Percentiles rank a stretch among this genome's conserved stretches.
These are phyloP conservation scores for Aplysina aerophoba DNA, from an alignment of 37 sponge, comb jelly and placozoan species.

Conservation along the genomic window DNA sequence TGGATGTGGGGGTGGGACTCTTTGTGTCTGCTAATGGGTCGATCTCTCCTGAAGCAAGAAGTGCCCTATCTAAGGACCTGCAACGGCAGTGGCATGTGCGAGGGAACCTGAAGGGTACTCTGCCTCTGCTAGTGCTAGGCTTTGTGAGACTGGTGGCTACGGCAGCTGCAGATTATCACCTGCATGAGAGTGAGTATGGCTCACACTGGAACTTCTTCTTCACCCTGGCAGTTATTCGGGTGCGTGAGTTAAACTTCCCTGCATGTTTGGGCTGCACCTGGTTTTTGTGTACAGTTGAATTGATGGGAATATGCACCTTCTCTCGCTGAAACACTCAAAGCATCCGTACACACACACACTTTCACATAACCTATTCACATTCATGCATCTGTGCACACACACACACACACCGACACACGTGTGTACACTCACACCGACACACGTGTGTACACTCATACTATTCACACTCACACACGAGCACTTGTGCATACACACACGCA, in stretches of 20 bases:
- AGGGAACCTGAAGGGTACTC: background rate
- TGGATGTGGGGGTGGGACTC: slow-evolving; percentile 95
- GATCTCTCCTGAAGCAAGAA: slow-evolving; percentile 78
- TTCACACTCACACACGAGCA: too few species aligned
- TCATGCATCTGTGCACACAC: too few species aligned
- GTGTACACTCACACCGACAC: too few species aligned
- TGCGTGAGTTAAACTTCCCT: slow-evolving; percentile 35
- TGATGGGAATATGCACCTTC: background rate
- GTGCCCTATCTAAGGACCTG: background rate
- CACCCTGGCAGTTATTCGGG: slow-evolving; percentile 87
- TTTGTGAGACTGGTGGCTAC: slow-evolving; percentile 69
- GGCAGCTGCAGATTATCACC: slow-evolving; percentile 69
- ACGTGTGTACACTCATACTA: too few species aligned
- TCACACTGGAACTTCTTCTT: slow-evolving; percentile 99
- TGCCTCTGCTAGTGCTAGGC: slow-evolving; percentile 82
- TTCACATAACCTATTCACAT: too few species aligned
- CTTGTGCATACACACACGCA: too few species aligned
- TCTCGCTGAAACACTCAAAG: background rate
- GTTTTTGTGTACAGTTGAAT: too few species aligned
- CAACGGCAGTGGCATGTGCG: slow-evolving; percentile 18
- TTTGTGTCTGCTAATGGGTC: slow-evolving; percentile 85
- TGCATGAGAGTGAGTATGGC: slow-evolving; percentile 93
- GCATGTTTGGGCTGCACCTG: too few species aligned
- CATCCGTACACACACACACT: too few species aligned
- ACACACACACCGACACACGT: too few species aligned